Conservation (phyloP, 2,797 vertebrate species). For the Lates japonicus region DNA sequence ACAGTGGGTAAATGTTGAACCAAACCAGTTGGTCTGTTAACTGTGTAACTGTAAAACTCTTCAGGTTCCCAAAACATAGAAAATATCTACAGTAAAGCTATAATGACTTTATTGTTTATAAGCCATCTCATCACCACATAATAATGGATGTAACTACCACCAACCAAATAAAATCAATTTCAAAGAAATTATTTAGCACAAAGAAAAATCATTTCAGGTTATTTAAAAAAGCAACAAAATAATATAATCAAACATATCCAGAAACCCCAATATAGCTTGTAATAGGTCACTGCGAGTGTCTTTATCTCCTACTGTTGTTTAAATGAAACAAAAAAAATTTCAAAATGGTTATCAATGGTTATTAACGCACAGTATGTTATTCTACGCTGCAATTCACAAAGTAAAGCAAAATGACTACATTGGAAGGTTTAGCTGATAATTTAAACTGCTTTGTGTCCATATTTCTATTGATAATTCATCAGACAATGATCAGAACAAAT, state of each 20-base stretch:
- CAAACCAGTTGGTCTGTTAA: too few relatives aligned
- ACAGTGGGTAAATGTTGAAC: too few relatives aligned
- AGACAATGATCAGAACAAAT: neutral
- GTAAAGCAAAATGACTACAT: neutral
- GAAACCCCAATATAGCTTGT: neutral
- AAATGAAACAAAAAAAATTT: neutral
- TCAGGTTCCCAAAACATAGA: too few relatives aligned
- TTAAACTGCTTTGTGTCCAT: neutral
- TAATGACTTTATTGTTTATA: too few relatives aligned
- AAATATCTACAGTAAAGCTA: too few relatives aligned
- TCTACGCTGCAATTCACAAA: neutral
- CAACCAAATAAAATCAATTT: too few relatives aligned
- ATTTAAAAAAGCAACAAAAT: neutral
- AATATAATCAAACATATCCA: neutral
- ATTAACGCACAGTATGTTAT: neutral
- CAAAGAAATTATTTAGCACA: neutral
- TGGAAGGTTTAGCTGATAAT: neutral
- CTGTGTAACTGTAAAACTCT: too few relatives aligned
- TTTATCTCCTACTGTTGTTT: neutral
- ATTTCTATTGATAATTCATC: conserved; percentile 8
- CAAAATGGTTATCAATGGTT: neutral
- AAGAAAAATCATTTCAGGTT: neutral
- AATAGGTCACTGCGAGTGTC: neutral
- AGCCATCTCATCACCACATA: too few relatives aligned
- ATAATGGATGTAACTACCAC: too few relatives aligned